Evolutionary conservation across 2,113 vertebrate genomes (phyloP), one percentile per base, ranked within the genome.

Genomic region (Emydocephalus ijimae): DNA sequence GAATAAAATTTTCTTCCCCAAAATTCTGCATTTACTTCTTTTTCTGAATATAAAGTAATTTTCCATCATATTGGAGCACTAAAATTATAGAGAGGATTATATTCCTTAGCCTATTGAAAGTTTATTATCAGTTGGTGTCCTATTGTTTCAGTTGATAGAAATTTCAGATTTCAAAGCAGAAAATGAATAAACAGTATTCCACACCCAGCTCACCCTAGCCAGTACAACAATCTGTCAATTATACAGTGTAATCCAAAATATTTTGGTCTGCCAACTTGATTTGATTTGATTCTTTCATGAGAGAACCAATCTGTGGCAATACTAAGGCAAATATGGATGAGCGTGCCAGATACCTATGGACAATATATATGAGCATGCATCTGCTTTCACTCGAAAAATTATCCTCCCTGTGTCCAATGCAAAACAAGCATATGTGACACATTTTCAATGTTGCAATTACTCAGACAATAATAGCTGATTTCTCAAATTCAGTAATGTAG

Each of bases 161-260:
- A 96, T 96, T 96, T 97, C 85, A 93, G 91, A 95, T 92, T 96
- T 96, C 94, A 95, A 89, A 81, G 91, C 90, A 95, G 94, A 93
- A 93, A 96, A 90, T 94, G 93, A 93, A 85, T 89, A 92, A 88
- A 95, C 0, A 5, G 85, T 95, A 93, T 94, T 24, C 92, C 93
- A 69, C 61, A 94, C 95, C 96, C 95, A 93, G 94, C 43, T 92
- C 94, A 69, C 85, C 94, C 95, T 96, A 95, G 94, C 94, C 94
- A 94, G 57, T 91, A 48, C 61, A 88, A 94, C 92, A 92, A 88
- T 90, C 87, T 93, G 81, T 93, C 95, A 97, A 86, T 96, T 96
- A 96, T 12, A 93, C 93, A 93, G 96, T 95, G 94, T 95, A 59
- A 96, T 94, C 85, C 93, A 91, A 92, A 85, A 94, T 93, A 57